Evolutionary conservation across 2,113 vertebrate species (phyloP).

Genomic region (Phoxinus phoxinus): DNA sequence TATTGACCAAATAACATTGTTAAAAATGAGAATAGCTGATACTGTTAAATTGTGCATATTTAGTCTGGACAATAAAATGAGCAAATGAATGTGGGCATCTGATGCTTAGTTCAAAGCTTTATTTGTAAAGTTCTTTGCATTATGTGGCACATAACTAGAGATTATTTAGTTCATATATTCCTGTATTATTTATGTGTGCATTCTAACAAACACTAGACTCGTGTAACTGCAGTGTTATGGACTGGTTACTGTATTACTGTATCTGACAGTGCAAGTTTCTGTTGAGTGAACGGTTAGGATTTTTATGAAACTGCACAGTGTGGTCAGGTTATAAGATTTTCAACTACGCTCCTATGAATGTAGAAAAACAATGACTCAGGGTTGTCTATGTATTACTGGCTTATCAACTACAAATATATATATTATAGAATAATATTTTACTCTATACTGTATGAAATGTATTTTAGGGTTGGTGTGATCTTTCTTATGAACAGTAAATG

Average conservation of each 20-base stretch:
- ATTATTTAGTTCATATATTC: background rate
- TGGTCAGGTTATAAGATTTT: background rate
- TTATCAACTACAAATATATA: background rate
- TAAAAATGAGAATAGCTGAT: background rate
- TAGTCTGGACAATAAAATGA: background rate
- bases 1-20: background rate
- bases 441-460: background rate
- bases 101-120: background rate
- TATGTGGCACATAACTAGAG: background rate
- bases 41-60: background rate
- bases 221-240: background rate
- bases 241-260: background rate
- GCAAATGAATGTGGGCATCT: background rate
- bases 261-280: background rate
- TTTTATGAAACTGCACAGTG: background rate
- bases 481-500: background rate
- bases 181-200: background rate
- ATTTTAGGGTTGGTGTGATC: background rate
- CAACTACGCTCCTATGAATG: background rate
- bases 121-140: background rate
- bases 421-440: background rate
- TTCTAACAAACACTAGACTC: background rate
- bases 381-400: background rate
- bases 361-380: constrained; percentile 30
- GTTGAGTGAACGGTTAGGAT: background rate